These are phyloP conservation scores for Lepeophtheirus nordmannii DNA, from an alignment of 2,888 invertebrate species.

Conservation along the genomic window DNA sequence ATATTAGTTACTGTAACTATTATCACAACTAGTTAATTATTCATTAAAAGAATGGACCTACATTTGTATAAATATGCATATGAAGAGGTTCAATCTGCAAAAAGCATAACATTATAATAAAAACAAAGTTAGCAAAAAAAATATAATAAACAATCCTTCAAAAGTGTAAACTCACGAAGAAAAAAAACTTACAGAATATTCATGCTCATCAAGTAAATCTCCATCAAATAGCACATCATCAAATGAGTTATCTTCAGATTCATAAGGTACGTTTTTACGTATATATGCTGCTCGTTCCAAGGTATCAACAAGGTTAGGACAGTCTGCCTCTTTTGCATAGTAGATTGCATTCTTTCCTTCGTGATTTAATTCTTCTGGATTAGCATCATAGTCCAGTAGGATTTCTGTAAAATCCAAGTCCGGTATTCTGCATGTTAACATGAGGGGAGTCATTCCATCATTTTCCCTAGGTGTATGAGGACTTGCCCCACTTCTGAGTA, in stretches of 20 bases:
- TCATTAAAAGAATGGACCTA: no score
- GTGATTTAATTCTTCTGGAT: not conserved
- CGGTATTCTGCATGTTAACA: not conserved
- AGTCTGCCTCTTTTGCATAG: not conserved
- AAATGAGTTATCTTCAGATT: not conserved
- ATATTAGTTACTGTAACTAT: no score
- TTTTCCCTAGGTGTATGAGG: slow-evolving; percentile 3
- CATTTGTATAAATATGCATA: no score
- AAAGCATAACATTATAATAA: no score
- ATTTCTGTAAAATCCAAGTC: slow-evolving; percentile 2
- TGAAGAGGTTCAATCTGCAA: no score
- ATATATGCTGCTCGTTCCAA: not conserved
- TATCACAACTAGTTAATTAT: no score
- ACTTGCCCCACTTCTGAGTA: slow-evolving; percentile 1
- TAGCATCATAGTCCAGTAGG: slow-evolving; percentile 9
- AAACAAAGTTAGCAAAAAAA: no score
- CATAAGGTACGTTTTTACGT: not conserved
- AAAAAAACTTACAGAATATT: not conserved
- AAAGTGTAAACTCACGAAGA: no score
- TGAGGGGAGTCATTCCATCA: slow-evolving; percentile 8
- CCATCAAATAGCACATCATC: not conserved
- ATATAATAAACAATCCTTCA: no score
- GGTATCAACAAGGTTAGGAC: not conserved
- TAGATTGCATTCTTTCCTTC: no score
- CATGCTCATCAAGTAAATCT: slow-evolving; percentile 2